A percentile compares a stretch with the other conserved stretches of the same genome.
Conservation (phyloP, 2,888 invertebrate genomes). For the Drosophila tripunctata region DNA sequence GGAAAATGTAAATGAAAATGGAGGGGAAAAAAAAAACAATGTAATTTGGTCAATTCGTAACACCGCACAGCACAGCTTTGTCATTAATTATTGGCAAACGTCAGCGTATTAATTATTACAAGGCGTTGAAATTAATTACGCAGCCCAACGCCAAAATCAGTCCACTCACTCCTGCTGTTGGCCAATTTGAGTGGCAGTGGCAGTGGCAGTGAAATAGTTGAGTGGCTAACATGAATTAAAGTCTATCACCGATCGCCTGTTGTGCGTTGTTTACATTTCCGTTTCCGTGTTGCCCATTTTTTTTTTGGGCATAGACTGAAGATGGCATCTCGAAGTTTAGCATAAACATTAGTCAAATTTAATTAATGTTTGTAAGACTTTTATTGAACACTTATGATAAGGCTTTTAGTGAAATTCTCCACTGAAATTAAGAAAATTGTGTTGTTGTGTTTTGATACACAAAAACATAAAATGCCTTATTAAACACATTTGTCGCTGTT, state of each 20-base stretch:
- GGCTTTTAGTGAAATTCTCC: too few relatives aligned
- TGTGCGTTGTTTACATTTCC: conserved; percentile 28
- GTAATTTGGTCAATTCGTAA: conserved; percentile 34
- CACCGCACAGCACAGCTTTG: conserved; percentile 3
- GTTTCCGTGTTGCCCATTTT: conserved; percentile 4
- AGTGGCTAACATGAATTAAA: not conserved
- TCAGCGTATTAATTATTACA: conserved; percentile 63
- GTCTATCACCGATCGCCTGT: conserved; percentile 12
- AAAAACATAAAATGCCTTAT: too few relatives aligned
- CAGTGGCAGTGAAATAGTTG: not conserved
- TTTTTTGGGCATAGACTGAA: too few relatives aligned
- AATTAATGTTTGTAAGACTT: too few relatives aligned
- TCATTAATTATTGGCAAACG: conserved; percentile 66
- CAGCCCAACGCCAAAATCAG: conserved; percentile 7
- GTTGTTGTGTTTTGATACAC: too few relatives aligned
- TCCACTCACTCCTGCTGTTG: not conserved
- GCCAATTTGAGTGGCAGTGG: too few relatives aligned
- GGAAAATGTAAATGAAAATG: conserved; percentile 27
- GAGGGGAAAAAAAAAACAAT: conserved; percentile 13
- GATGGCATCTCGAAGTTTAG: conserved; percentile 10
- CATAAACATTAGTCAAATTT: too few relatives aligned
- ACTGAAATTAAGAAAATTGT: too few relatives aligned
- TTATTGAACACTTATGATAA: too few relatives aligned
- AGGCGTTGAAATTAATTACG: conserved; percentile 76
- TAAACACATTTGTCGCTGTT: too few relatives aligned